Percentiles rank a stretch among this genome's conserved stretches.
Evolutionary conservation across 2,113 vertebrate genomes (phyloP).

Genomic region (Lates calcarifer): DNA sequence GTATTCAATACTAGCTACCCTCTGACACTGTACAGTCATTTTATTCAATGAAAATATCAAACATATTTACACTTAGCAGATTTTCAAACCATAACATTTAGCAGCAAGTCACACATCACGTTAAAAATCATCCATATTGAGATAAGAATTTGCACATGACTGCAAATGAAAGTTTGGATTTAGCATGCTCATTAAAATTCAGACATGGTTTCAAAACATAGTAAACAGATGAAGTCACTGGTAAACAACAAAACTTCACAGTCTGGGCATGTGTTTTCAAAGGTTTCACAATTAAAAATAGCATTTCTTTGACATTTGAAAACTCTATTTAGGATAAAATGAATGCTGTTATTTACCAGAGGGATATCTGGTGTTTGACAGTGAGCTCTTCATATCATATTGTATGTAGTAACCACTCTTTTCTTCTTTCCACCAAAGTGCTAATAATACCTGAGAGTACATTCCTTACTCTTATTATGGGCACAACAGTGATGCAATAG

Average conservation of each 20-base stretch:
- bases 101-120: background rate
- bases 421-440: background rate
- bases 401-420: background rate
- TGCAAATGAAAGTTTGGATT: background rate
- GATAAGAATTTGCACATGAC: background rate
- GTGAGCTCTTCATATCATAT: background rate
- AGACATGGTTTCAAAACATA: background rate
- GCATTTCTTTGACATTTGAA: background rate
- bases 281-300: background rate
- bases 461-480: background rate
- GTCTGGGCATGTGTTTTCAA: too few species aligned
- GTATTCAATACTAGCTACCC: too few species aligned
- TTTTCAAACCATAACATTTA: background rate
- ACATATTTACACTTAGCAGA: background rate
- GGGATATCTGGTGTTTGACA: background rate
- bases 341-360: background rate
- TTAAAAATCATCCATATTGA: background rate
- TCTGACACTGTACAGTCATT: too few species aligned
- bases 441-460: background rate
- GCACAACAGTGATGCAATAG: background rate
- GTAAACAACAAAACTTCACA: too few species aligned
- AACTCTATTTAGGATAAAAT: background rate
- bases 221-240: background rate
- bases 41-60: too few species aligned
- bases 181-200: background rate